Percentiles rank a stretch among this genome's conserved stretches.
phyloP scores from a whole-genome alignment of 2,113 vertebrate species.

The sheep (Ovis aries) region ARS-UI_Ramb_v3.0 NC_056058.1:104956001-104956500 shows the following conservation, averaged over 20 bases:
- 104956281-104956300: neutral
- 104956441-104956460: neutral
- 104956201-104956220: neutral
- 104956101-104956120: neutral
- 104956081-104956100: neutral
- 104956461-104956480: neutral
- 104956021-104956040: neutral
- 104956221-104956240: neutral
- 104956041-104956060: neutral
- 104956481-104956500: neutral
- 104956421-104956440: neutral
- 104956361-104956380: neutral
- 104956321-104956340: neutral
- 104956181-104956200: neutral
- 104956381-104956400: neutral
- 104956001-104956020: neutral
- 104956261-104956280: neutral
- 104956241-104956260: neutral
- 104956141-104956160: neutral
- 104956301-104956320: neutral
- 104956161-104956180: neutral
- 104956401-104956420: neutral
- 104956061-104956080: neutral
- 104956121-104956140: neutral
- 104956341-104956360: neutral